Evolutionary conservation across 2,888 invertebrate species (phyloP), one percentile per base, ranked within the genome.

Genomic region (Heliconius hortense): DNA sequence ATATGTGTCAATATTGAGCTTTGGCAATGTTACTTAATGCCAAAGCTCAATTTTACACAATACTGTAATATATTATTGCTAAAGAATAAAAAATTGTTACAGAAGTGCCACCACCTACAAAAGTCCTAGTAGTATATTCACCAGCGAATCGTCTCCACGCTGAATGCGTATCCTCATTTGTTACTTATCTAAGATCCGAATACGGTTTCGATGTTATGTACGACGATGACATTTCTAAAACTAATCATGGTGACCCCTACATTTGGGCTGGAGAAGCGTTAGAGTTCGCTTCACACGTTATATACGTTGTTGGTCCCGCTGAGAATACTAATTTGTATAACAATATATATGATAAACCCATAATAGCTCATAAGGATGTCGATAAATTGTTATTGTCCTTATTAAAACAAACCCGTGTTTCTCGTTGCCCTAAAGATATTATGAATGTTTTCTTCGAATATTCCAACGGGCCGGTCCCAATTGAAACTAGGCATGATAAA

Each of bases 291-390:
- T 87, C 91, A 0, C 91, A 93, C 59, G 79, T 93, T 0, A 81
- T 93, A 43, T 93, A 91, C 82, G 81, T 93, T 0, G 91, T 91
- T 0, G 91, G 93, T 1, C 93, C 94, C 0, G 82, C 88, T 0
- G 90, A 91, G 26, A 86, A 89, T 56, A 82, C 84, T 0, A 90
- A 89, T 59, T 75, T 82, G 0, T 88, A 87, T 83, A 89, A 86
- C 78, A 91, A 89, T 72, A 92, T 92, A 7, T 93, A 92, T 76
- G 93, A 92, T 75, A 90, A 91, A 82, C 91, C 92, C 0, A 91
- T 93, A 3, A 86, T 88, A 8, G 85, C 88, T 0, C 87, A 89
- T 39, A 88, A 86, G 76, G 84, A 92, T 53, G 86, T 93, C 0
- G 93, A 93, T 69, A 78, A 79, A 0, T 80, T 93, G 0, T 84